Conservation (phyloP, 2,113 vertebrate species). For the Tinamus guttatus region DNA sequence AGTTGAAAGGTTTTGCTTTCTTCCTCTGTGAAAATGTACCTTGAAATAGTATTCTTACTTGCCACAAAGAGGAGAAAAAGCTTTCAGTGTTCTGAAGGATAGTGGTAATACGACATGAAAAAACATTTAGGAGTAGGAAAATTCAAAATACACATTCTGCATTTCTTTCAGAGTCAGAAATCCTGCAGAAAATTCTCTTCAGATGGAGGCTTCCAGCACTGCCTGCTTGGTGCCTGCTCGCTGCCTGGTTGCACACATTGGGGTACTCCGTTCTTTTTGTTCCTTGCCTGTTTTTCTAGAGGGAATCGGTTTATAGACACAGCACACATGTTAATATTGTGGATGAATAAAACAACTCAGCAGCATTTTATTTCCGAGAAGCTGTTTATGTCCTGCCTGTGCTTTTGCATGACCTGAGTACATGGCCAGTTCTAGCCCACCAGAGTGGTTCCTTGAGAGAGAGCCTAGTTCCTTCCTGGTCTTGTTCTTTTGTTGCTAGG, state of each 20-base stretch:
- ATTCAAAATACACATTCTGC: slow-evolving; percentile 34
- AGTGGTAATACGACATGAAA: not conserved
- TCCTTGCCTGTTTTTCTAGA: slow-evolving; percentile 68
- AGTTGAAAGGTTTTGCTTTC: not conserved
- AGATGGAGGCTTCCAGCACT: not conserved
- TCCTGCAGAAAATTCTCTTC: slow-evolving; percentile 70
- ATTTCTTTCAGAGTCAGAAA: slow-evolving; percentile 51
- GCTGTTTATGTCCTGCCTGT: not conserved
- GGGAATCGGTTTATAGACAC: not conserved
- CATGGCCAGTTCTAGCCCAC: not conserved
- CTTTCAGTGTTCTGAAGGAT: not conserved
- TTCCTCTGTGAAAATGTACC: not conserved
- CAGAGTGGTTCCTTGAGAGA: too few relatives aligned
- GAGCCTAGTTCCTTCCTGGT: not conserved
- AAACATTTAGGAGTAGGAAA: not conserved
- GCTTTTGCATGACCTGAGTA: not conserved
- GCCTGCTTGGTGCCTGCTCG: slow-evolving; percentile 26
- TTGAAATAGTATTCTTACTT: not conserved
- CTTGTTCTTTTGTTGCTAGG: not conserved
- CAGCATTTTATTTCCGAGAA: not conserved
- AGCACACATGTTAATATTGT: not conserved
- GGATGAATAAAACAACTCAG: not conserved
- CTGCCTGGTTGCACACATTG: slow-evolving; percentile 25
- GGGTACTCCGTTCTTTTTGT: slow-evolving; percentile 65
- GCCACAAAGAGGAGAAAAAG: not conserved